Conservation (phyloP, 2,113 vertebrate species). For the Hemicordylus capensis region DNA sequence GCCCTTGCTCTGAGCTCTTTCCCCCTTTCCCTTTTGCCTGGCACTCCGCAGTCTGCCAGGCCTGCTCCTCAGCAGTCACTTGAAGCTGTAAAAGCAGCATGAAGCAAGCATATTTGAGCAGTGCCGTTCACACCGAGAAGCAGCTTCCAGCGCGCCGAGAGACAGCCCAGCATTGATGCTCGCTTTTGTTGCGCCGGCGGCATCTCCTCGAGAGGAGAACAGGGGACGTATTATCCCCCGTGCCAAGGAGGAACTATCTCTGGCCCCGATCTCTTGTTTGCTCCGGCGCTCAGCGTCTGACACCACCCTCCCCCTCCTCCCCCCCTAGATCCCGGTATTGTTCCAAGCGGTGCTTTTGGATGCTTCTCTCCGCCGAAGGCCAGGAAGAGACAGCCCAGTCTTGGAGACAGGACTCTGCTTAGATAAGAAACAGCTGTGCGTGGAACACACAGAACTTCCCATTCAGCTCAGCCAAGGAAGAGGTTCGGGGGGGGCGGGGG, state of each 20-base stretch:
- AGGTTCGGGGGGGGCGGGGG: not conserved
- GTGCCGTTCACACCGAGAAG: not conserved
- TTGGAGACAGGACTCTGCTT: not conserved
- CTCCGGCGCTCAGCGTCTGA: conserved; percentile 32
- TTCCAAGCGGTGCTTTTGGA: conserved; percentile 17
- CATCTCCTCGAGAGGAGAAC: not conserved
- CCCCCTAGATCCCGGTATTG: not conserved
- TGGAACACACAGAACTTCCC: conserved; percentile 40
- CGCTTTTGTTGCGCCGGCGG: fast-evolving
- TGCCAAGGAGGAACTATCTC: conserved; percentile 16
- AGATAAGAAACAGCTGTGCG: conserved; percentile 32
- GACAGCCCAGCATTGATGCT: not conserved
- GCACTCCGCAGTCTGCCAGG: not conserved
- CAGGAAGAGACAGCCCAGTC: not conserved
- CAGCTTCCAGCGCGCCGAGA: not conserved
- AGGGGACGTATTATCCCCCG: conserved; percentile 14
- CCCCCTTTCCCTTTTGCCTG: not conserved
- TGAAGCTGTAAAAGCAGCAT: fast-evolving
- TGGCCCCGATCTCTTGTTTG: conserved; percentile 22
- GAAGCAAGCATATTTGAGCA: fast-evolving
- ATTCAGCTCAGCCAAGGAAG: not conserved
- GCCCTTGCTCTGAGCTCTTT: fast-evolving
- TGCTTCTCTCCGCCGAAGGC: conserved; percentile 42
- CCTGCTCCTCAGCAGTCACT: not conserved
- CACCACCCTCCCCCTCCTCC: not conserved